These are phyloP conservation scores for Drosophila yooni DNA, from an alignment of 2,888 invertebrate genomes.

Conservation along the genomic window DNA sequence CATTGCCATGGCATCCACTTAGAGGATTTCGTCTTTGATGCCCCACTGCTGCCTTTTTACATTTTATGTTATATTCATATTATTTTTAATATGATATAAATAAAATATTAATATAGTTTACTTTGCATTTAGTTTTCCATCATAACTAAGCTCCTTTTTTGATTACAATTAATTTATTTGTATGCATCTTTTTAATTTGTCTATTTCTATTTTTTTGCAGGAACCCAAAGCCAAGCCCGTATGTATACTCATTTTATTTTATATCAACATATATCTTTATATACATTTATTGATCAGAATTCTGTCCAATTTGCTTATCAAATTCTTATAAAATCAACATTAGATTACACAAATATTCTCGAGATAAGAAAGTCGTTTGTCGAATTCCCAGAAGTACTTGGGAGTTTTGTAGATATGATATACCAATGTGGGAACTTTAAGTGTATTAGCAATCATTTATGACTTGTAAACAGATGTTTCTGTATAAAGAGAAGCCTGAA, in stretches of 20 bases:
- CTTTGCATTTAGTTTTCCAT: not conserved
- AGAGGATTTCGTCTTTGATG: constrained; percentile 32
- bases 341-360: constrained; percentile 1
- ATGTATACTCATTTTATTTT: constrained; percentile 66
- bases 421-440: not conserved
- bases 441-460: constrained; percentile 2
- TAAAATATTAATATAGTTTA: not conserved
- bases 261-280: constrained; percentile 18
- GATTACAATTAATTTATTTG: constrained; percentile 16
- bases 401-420: not conserved
- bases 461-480: not conserved
- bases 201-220: constrained; percentile 58
- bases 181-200: constrained; percentile 46
- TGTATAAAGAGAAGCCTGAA: not conserved
- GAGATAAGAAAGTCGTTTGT: constrained; percentile 11
- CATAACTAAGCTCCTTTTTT: not conserved
- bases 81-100: not conserved
- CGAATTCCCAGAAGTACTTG: constrained; percentile 7
- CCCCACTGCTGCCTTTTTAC: not conserved
- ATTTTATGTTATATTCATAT: not conserved
- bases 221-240: constrained; percentile 83
- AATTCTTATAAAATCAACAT: constrained; percentile 4
- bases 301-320: constrained; percentile 18
- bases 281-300: not conserved
- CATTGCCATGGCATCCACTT: constrained; percentile 62